Percentiles rank a stretch among this genome's conserved stretches.
phyloP scores from a whole-genome alignment of 2,888 invertebrate species.

The Pyrrhosoma nymphula region DNA sequence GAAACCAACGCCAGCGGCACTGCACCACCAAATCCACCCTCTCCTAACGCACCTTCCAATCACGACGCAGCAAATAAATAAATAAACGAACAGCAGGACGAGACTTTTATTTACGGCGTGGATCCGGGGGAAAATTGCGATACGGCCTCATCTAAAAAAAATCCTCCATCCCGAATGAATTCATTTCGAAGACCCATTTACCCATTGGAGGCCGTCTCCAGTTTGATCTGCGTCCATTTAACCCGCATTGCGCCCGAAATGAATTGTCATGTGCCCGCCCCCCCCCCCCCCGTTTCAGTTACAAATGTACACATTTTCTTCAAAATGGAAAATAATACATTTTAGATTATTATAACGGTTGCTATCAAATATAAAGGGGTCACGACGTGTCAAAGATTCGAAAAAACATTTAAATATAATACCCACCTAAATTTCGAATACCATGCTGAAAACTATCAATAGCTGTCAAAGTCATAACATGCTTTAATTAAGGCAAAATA shows the following conservation, averaged over 20 bases:
- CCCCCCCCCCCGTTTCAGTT: too few species aligned
- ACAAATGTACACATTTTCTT: too few species aligned
- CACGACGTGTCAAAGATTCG: too few species aligned
- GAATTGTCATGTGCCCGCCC: too few species aligned
- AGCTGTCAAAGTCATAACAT: too few species aligned
- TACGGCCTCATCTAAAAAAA: not conserved
- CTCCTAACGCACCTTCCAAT: not conserved
- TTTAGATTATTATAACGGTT: too few species aligned
- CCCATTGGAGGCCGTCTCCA: not conserved
- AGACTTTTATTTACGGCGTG: not conserved
- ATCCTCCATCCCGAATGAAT: not conserved
- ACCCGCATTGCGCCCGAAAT: not conserved
- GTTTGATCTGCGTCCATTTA: not conserved
- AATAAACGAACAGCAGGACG: not conserved
- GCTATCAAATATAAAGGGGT: too few species aligned
- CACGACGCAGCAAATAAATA: not conserved
- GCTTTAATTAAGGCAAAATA: too few species aligned
- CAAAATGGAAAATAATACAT: too few species aligned
- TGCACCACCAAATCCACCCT: not conserved
- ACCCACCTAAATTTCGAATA: too few species aligned
- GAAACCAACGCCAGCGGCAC: not conserved
- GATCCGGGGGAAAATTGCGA: not conserved
- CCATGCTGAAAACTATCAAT: too few species aligned
- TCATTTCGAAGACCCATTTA: not conserved
- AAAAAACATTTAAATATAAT: too few species aligned